These are phyloP conservation scores for Lampris incognitus DNA, from an alignment of 2,113 vertebrate genomes.

Conservation along the genomic window DNA sequence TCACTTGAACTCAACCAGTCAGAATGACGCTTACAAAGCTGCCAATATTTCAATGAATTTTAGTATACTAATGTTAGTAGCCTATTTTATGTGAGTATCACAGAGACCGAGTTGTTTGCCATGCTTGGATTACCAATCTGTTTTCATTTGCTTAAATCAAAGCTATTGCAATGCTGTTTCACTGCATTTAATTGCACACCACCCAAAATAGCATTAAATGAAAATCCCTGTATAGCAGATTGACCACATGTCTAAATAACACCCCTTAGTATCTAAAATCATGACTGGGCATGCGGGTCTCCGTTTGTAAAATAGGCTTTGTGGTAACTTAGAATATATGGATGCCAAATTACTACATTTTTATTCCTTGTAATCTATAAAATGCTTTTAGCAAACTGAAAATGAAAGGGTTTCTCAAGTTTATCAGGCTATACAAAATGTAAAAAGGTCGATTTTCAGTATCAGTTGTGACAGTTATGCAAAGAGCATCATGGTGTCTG, in stretches of 20 bases:
- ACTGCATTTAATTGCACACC: background rate
- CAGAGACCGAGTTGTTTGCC: background rate
- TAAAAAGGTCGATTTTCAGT: background rate
- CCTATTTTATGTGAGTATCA: background rate
- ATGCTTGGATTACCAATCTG: background rate
- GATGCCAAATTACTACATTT: conserved; percentile 16
- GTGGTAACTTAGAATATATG: background rate
- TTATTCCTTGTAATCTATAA: conserved; percentile 35
- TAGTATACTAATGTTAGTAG: background rate
- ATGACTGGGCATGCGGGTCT: too few relatives aligned
- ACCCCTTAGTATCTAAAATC: too few relatives aligned
- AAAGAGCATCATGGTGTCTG: background rate
- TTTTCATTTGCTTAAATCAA: background rate
- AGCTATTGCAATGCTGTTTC: background rate
- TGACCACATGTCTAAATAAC: too few relatives aligned
- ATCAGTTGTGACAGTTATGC: background rate
- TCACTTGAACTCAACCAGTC: background rate
- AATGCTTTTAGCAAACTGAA: conserved; percentile 27
- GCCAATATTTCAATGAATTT: background rate
- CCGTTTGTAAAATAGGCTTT: background rate
- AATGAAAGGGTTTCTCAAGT: conserved; percentile 24
- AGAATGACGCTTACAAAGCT: background rate
- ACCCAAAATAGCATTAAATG: background rate
- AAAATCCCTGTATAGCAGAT: background rate
- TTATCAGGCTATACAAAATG: background rate